Conservation (phyloP, 2,797 vertebrate genomes). For the Danionella dracula region DNA sequence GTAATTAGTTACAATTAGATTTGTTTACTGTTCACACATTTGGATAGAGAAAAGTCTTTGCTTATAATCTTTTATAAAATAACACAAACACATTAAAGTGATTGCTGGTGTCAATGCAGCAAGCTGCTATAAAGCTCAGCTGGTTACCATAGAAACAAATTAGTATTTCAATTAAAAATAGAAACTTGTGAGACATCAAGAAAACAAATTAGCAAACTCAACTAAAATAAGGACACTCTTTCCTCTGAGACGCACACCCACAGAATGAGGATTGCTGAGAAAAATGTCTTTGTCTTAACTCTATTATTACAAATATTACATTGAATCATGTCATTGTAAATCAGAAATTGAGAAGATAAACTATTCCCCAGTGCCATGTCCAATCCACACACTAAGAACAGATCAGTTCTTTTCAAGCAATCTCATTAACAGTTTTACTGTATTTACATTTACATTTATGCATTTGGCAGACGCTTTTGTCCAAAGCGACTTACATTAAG, state of each 20-base stretch:
- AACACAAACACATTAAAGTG: conserved; percentile 1
- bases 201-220: conserved; percentile 2
- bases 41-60: too few relatives aligned
- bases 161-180: background rate
- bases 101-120: background rate
- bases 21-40: too few relatives aligned
- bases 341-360: background rate
- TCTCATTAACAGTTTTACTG: conserved; percentile 25
- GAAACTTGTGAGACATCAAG: background rate
- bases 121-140: background rate
- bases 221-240: background rate
- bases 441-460: too few relatives aligned
- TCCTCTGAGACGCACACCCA: background rate
- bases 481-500: too few relatives aligned
- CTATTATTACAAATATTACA: background rate
- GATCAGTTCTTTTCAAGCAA: background rate
- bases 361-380: background rate
- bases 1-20: too few relatives aligned
- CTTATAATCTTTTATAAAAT: too few relatives aligned
- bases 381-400: background rate
- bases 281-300: background rate
- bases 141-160: background rate
- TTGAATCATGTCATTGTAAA: background rate
- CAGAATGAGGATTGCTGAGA: background rate
- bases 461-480: too few relatives aligned